These are phyloP conservation scores for Apostichopus japonicus DNA, from an alignment of 35 echinoderm and acorn worm genomes.

Conservation along the genomic window DNA sequence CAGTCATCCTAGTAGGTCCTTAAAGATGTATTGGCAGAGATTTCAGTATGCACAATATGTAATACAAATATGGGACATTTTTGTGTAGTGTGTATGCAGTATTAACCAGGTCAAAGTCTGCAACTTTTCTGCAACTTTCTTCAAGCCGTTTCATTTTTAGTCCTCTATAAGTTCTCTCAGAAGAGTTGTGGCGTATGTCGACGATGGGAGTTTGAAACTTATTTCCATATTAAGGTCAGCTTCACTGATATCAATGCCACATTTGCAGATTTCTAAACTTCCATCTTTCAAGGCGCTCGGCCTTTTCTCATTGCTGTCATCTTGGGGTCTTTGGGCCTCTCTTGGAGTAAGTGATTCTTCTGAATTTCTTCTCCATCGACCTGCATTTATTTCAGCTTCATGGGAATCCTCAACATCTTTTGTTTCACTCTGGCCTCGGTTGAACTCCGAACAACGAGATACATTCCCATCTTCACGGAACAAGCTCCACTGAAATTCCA, in stretches of 20 bases:
- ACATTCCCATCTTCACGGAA: background rate
- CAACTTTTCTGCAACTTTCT: no score
- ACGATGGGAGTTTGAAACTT: conserved; percentile 65
- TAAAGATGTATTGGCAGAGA: no score
- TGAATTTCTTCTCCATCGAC: background rate
- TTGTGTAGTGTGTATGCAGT: no score
- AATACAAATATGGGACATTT: no score
- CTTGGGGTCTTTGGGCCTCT: background rate
- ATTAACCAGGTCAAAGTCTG: no score
- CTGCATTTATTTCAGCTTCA: background rate
- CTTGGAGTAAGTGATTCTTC: background rate
- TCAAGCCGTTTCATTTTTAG: no score
- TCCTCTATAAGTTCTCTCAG: conserved; percentile 67
- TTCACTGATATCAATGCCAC: background rate
- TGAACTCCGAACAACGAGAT: background rate
- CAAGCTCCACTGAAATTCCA: conserved; percentile 61
- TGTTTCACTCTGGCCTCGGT: background rate
- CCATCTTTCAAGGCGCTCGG: background rate
- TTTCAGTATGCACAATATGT: no score
- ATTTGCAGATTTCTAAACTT: background rate
- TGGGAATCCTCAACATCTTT: background rate
- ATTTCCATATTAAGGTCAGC: conserved; percentile 54
- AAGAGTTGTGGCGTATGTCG: conserved; percentile 78
- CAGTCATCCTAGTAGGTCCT: no score
- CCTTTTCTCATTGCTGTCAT: background rate